Base-by-base conservation (phyloP, 1,140 invertebrate genomes). In the Drosophila oshimai region DNA sequence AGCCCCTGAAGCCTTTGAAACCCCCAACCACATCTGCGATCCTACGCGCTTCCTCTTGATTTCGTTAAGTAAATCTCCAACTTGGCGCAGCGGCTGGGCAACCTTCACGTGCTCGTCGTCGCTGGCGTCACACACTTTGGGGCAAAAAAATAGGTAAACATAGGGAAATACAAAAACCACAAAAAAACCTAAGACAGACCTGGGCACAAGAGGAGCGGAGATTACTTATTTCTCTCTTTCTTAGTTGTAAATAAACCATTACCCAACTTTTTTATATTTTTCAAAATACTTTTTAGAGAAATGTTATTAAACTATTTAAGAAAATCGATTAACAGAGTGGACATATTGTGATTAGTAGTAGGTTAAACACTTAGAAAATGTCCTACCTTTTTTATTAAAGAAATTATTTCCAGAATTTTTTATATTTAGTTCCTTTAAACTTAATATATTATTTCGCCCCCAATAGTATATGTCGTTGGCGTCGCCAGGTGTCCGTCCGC, bases 41-140 rank as follows among this genome's bases (percentile, higher is more conserved):
- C 61, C 80, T 80, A 87, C 81, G 79, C 80, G 81, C 81, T 86
- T 86, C 81, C 81, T 86, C 76, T 87, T 86, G 83, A 87, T 87
- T 86, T 86, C 81, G 80, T 86, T 86, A 86, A 86, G 81, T 86
- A 86, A 86, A 86, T 86, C 80, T 81, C 64, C 72, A 62, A 65
- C 70, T 58, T 74, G 79, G 51, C 49, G 47, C 34, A 20, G 51
- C 50, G 69, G 64, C 60, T 69, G 74, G 75, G 80, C 80, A 84
- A 84, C 80, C 80, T 84, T 84, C 80, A 86, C 75, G 78, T 78
- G 58, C 74, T 41, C 74, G 45, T 69, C 54, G 69, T 29, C 22
- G 28, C 28, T 33, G 55, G 41, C 68, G 31, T 61, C 39, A 18
- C 6, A 62, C 58, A 44, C 26, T 33, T 5, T 0, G 5, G 53